These are phyloP conservation scores for Eupsilia transversa DNA, from an alignment of 2,888 invertebrate genomes.

Conservation along the genomic window DNA sequence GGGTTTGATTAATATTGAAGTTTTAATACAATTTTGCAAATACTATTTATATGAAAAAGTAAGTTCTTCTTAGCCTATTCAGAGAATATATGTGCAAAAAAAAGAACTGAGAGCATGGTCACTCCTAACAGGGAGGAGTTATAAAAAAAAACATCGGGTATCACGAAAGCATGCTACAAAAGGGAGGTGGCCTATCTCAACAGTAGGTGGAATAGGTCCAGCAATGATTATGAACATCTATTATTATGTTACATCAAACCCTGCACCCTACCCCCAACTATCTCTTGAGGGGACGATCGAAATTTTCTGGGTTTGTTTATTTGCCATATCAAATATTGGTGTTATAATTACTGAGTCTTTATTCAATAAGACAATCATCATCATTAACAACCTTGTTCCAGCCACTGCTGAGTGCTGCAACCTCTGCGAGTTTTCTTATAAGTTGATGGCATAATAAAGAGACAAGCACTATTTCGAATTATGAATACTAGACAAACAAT, in stretches of 20 bases:
- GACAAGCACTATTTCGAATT: no score
- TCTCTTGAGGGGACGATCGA: neutral
- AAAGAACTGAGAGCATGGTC: neutral
- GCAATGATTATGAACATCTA: neutral
- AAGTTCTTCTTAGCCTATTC: neutral
- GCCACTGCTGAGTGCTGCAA: neutral
- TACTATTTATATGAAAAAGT: neutral
- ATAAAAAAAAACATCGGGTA: neutral
- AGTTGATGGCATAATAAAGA: no score
- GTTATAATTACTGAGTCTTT: no score
- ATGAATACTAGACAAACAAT: no score
- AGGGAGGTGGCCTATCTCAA: neutral
- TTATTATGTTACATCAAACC: neutral
- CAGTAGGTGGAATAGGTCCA: neutral
- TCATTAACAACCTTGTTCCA: neutral
- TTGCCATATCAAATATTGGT: neutral
- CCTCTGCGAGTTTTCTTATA: no score
- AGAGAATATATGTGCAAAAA: neutral
- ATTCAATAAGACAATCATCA: neutral
- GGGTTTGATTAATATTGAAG: conserved; percentile 14
- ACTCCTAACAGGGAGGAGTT: no score
- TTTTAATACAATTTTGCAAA: conserved; percentile 20
- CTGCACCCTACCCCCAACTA: neutral
- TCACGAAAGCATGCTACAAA: neutral
- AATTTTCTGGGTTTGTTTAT: neutral